A percentile compares a stretch with the other conserved stretches of the same genome.
Conservation (phyloP, 2,888 invertebrate species). For the Stomorhina lunata region DNA sequence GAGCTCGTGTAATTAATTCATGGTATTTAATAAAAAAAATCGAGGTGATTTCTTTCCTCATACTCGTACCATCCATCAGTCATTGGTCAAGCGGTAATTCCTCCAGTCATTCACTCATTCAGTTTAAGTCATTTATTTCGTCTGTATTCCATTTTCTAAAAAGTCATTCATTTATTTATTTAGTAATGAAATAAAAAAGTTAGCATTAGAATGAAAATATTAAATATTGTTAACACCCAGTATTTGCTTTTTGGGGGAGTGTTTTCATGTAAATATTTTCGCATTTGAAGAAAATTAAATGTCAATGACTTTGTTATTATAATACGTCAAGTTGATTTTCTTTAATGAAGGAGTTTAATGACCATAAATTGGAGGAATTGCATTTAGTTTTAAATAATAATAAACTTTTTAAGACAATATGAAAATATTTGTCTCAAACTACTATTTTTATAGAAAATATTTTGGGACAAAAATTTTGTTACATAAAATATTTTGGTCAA, state of each 20-base stretch:
- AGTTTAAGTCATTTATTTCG: not conserved
- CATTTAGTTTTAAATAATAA: too few species aligned
- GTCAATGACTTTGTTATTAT: constrained; percentile 12
- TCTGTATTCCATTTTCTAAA: not conserved
- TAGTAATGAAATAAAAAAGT: not conserved
- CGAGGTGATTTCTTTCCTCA: not conserved
- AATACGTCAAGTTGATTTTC: not conserved
- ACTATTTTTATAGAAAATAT: too few species aligned
- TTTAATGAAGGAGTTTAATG: not conserved
- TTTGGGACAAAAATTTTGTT: too few species aligned
- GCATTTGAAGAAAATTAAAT: not conserved
- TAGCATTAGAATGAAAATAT: not conserved
- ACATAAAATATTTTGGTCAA: too few species aligned
- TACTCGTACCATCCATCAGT: not conserved
- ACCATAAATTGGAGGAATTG: not conserved
- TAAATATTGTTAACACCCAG: constrained; percentile 21
- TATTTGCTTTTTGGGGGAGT: not conserved
- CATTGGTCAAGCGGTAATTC: not conserved
- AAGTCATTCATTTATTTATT: not conserved
- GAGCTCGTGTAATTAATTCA: constrained; percentile 37
- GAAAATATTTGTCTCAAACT: too few species aligned
- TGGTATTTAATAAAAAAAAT: constrained; percentile 26
- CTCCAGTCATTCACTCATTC: not conserved
- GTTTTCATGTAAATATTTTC: not conserved
- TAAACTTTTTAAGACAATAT: too few species aligned